Evolutionary conservation across 2,797 vertebrate species (phyloP), one percentile per base, ranked within the genome.

Genomic region (Hoplostethus mediterraneus): DNA sequence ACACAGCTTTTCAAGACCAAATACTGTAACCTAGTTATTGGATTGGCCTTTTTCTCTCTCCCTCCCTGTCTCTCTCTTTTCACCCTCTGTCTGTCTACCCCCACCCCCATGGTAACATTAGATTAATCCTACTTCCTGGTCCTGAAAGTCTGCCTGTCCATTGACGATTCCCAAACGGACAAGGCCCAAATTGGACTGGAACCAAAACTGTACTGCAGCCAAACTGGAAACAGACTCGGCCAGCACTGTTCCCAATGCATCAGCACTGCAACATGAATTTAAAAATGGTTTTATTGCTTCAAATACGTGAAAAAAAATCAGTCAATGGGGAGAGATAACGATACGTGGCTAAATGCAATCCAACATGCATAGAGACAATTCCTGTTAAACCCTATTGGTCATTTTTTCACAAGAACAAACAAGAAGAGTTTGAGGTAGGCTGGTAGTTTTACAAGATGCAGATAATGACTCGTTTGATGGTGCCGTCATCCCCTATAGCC

Each of bases 121-220:
- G 1, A 71, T 81, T 71, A 75, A 82, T 56, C 67, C 67, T 17
- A 45, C 62, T 57, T 74, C 67, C 61, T 77, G 75, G 36, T 75
- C 79, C 54, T 75, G 68, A 74, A 65, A 64, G 59, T 77, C 44
- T 45, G 44, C 13, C 44, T 45, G 44, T 45, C 13, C 55, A 78
- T 47, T 49, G 64, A 76, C 52, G 49, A 68, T 40, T 57, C 68
- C 44, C 16, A 70, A 78, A 70, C 60, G 33, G 58, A 74, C 59
- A 57, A n/a, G 14, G 1, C 70, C 56, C 58, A 71, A 83, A 61
- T 49, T 57, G 67, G 71, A 83, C 61, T 8, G 5, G 4, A 45
- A 14, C 59, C 58, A 71, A 83, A 28, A 61, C 45, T 57, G 67
- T 66, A 83, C 61, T 6, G 6, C 2, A 57, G 69, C 67, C 68